Percentiles rank a stretch among this genome's conserved stretches.
phyloP scores from a whole-genome alignment of 1,140 invertebrate species.

The Drosophila watanabei region DNA sequence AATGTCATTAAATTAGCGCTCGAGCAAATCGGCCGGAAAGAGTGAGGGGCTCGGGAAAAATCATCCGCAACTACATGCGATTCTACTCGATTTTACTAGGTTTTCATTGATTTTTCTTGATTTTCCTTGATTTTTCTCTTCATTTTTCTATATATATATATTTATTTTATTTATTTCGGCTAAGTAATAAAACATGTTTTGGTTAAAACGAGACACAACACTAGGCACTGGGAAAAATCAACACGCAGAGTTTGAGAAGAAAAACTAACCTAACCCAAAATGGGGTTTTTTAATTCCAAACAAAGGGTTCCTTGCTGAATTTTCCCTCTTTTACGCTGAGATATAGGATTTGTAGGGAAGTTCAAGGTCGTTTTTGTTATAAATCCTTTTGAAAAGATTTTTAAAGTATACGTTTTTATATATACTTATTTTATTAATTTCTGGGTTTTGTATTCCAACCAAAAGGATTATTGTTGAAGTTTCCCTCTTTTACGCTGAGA shows the following conservation, averaged over 20 bases:
- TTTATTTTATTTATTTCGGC: slow-evolving; percentile 14
- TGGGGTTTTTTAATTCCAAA: not conserved
- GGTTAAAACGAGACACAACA: slow-evolving; percentile 23
- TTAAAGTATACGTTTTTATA: too few species aligned
- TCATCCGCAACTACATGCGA: not conserved
- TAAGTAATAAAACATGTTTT: slow-evolving; percentile 59
- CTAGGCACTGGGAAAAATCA: slow-evolving; percentile 64
- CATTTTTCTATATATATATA: slow-evolving; percentile 1
- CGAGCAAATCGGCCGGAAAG: slow-evolving; percentile 67
- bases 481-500: not conserved
- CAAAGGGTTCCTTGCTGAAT: not conserved
- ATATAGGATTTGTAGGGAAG: not conserved
- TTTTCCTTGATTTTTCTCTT: not conserved
- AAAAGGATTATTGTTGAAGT: not conserved
- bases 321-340: not conserved
- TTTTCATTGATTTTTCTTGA: too few species aligned
- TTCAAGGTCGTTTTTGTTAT: too few species aligned
- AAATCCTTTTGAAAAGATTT: too few species aligned
- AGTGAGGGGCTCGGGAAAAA: slow-evolving; percentile 47
- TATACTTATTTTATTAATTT: too few species aligned
- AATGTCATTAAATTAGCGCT: slow-evolving; percentile 77
- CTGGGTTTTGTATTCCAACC: not conserved
- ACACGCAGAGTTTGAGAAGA: slow-evolving; percentile 58
- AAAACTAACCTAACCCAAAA: slow-evolving; percentile 30
- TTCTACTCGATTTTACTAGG: slow-evolving; percentile 1